Conservation (phyloP, 2,797 vertebrate species). For the Tenualosa thibaudeaui region DNA sequence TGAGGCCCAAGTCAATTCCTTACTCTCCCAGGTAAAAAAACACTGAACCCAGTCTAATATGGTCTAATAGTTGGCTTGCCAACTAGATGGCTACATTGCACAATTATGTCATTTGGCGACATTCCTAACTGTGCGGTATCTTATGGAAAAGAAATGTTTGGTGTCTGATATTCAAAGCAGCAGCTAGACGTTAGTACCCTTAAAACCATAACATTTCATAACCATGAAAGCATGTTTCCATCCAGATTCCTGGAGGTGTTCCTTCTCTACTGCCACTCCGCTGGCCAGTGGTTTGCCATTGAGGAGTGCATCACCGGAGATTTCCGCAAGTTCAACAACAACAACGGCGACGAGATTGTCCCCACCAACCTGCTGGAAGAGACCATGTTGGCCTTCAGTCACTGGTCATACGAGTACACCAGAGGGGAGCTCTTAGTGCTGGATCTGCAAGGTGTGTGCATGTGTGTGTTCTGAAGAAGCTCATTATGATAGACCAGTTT, state of each 20-base stretch:
- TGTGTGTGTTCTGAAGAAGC: neutral
- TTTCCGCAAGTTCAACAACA: slow-evolving; percentile 98
- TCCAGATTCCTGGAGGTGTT: slow-evolving; percentile 95
- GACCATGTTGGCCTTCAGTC: slow-evolving; percentile 98
- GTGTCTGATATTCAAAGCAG: neutral
- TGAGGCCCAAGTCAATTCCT: slow-evolving; percentile 95
- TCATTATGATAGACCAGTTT: neutral
- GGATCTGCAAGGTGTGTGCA: slow-evolving; percentile 88
- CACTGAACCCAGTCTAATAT: neutral
- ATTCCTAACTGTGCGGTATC: neutral
- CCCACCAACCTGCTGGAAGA: slow-evolving; percentile 96
- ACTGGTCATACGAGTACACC: slow-evolving; percentile 97
- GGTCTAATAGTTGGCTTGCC: neutral
- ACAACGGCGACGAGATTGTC: slow-evolving; percentile 97
- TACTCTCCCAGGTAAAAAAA: slow-evolving; percentile 89
- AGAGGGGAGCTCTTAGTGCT: slow-evolving; percentile 92
- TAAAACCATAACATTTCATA: neutral
- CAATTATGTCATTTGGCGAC: neutral
- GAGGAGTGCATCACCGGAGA: slow-evolving; percentile 98
- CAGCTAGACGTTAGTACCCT: neutral
- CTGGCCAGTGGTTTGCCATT: slow-evolving; percentile 98
- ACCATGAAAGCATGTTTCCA: slow-evolving; percentile 1
- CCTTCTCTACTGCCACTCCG: slow-evolving; percentile 95
- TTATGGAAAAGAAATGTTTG: neutral
- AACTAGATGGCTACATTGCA: neutral